Percentiles rank a stretch among this genome's conserved stretches.
Evolutionary conservation across 2,797 vertebrate genomes (phyloP).

Genomic region (Pteronotus mesoamericanus): DNA sequence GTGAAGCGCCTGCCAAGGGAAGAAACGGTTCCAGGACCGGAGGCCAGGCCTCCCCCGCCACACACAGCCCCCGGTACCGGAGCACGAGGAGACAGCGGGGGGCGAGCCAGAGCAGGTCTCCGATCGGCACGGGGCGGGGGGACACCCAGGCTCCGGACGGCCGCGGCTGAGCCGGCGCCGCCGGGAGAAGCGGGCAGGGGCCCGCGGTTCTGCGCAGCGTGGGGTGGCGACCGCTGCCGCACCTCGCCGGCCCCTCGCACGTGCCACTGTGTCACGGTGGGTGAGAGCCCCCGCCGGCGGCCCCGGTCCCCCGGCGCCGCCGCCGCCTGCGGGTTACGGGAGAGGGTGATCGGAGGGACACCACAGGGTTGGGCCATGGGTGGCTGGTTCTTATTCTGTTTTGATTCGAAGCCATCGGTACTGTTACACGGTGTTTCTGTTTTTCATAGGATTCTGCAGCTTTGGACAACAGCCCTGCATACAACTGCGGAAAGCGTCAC

Average conservation of each 20-base stretch:
- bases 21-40: background rate
- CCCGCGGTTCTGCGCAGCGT: too few species aligned
- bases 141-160: constrained; percentile 27
- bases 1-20: background rate
- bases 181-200: background rate
- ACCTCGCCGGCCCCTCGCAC: too few species aligned
- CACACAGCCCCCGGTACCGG: background rate
- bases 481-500: background rate
- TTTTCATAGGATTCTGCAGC: background rate
- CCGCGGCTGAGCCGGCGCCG: constrained; percentile 24
- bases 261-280: too few species aligned
- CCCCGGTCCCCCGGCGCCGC: too few species aligned
- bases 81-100: background rate
- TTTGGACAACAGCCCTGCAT: background rate
- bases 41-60: background rate
- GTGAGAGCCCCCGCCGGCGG: too few species aligned
- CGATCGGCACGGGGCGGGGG: background rate
- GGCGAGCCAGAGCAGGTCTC: background rate
- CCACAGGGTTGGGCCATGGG: background rate
- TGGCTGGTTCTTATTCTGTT: background rate
- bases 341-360: background rate
- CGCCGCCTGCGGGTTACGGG: background rate
- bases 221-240: too few species aligned
- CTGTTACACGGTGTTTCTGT: background rate
- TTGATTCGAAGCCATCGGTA: background rate